phyloP scores from a whole-genome alignment of 2,113 vertebrate genomes.

The Harpagus bidentatus region DNA sequence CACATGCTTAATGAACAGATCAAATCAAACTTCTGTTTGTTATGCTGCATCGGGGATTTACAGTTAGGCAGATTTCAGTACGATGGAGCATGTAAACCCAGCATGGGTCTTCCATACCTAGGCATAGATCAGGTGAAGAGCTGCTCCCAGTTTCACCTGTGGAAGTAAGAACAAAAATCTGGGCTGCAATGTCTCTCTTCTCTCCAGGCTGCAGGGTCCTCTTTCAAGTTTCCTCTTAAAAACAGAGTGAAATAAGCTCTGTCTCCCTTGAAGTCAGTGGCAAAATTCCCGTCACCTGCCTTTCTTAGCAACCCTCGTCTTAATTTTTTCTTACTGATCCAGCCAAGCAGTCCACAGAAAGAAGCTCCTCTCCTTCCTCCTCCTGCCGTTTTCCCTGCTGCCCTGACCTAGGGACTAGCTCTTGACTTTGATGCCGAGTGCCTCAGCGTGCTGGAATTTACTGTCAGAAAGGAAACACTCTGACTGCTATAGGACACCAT shows the following conservation, averaged over 20 bases:
- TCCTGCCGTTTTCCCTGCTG: neutral
- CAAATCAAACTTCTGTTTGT: neutral
- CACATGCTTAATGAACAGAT: neutral
- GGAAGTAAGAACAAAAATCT: neutral
- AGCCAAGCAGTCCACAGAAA: neutral
- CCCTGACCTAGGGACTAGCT: conserved; percentile 8
- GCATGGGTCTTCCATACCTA: neutral
- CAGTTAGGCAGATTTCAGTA: neutral
- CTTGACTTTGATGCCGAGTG: conserved; percentile 12
- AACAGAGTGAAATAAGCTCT: neutral
- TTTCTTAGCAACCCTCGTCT: neutral
- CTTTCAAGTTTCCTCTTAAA: neutral
- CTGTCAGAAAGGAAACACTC: conserved; percentile 64
- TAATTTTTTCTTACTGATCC: neutral
- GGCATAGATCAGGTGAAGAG: neutral
- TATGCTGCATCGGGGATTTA: neutral
- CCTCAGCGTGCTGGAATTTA: conserved; percentile 15
- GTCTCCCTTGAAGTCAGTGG: neutral
- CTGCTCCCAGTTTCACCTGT: neutral
- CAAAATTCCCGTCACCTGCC: neutral
- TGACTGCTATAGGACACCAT: conserved; percentile 50
- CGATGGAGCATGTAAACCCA: neutral
- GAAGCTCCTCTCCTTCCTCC: neutral
- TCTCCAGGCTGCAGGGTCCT: neutral
- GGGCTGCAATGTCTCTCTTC: neutral